These are phyloP conservation scores for Halichondria panicea DNA, from an alignment of 37 sponge, comb jelly and placozoan genomes.

Conservation along the genomic window DNA sequence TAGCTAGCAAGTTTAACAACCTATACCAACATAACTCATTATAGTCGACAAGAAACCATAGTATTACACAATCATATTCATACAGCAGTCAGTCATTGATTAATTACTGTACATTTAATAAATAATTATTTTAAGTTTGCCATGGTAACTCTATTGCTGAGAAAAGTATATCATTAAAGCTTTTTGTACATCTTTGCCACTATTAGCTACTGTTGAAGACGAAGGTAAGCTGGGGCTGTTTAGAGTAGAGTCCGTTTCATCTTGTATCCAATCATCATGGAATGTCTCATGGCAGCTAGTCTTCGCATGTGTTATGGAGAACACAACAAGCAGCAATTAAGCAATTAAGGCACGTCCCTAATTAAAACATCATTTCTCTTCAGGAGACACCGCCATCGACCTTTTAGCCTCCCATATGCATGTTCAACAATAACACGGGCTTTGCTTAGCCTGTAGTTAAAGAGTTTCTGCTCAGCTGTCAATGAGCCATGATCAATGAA, in stretches of 20 bases:
- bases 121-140: no score
- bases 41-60: no score
- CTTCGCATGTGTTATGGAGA: constrained; percentile 34
- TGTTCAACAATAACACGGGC: constrained; percentile 21
- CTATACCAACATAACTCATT: no score
- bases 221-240: neutral
- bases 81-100: no score
- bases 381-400: constrained; percentile 43
- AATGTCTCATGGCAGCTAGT: neutral
- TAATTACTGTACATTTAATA: no score
- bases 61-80: no score
- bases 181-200: neutral
- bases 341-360: constrained; percentile 15
- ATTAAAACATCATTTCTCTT: neutral
- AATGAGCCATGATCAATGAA: constrained; percentile 4
- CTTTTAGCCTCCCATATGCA: constrained; percentile 44
- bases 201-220: neutral
- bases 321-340: constrained; percentile 32
- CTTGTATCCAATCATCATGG: constrained; percentile 19
- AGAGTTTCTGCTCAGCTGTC: constrained; percentile 14
- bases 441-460: constrained; percentile 20
- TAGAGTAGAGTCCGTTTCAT: neutral
- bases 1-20: no score
- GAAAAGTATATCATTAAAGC: no score
- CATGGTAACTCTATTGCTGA: no score